Conservation (phyloP, 2,888 invertebrate species). For the Dryococelus australis region DNA sequence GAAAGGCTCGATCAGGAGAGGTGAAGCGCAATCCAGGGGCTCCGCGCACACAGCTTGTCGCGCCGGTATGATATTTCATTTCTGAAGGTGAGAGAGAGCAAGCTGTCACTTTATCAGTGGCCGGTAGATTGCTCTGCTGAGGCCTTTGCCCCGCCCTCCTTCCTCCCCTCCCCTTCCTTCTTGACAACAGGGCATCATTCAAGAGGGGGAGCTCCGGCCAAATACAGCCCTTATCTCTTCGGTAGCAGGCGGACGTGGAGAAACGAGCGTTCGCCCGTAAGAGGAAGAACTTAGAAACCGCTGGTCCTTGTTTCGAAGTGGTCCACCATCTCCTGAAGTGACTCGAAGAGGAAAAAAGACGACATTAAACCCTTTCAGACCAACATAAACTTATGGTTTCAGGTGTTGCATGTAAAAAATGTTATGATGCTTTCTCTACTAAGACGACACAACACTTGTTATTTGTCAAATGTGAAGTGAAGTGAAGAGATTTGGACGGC, state of each 20-base stretch:
- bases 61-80: not conserved
- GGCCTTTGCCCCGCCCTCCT: not conserved
- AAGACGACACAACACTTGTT: too few relatives aligned
- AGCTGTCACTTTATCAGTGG: not conserved
- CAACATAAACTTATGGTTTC: too few relatives aligned
- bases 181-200: not conserved
- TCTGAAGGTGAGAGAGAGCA: not conserved
- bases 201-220: slow-evolving; percentile 9
- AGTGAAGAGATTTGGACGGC: too few relatives aligned
- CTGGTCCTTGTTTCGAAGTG: not conserved
- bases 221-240: not conserved
- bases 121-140: not conserved
- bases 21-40: not conserved
- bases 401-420: too few relatives aligned
- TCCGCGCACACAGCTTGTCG: not conserved
- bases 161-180: too few relatives aligned
- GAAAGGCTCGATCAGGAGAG: not conserved
- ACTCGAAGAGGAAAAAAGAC: not conserved
- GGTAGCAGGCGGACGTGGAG: not conserved
- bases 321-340: not conserved
- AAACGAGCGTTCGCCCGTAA: not conserved
- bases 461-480: too few relatives aligned
- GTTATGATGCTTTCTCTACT: too few relatives aligned
- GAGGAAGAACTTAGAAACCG: not conserved
- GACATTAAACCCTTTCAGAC: not conserved